Evolutionary conservation across 2,888 invertebrate genomes (phyloP).

Genomic region (Cheilosia soror): DNA sequence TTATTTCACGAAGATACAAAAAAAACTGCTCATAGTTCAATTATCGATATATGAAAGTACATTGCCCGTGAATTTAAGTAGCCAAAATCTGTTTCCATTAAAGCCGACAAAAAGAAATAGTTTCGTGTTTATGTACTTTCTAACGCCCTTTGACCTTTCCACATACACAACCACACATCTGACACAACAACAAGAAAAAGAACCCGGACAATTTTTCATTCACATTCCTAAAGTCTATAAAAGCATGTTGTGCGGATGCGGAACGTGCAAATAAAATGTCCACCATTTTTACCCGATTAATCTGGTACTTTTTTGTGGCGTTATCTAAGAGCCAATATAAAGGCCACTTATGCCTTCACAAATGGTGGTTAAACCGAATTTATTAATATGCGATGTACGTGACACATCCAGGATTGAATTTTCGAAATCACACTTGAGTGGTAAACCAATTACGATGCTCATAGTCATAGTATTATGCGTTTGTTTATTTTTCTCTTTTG

Average conservation of each 20-base stretch:
- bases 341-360: slow-evolving; percentile 15
- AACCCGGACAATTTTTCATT: background rate
- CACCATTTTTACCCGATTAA: slow-evolving; percentile 32
- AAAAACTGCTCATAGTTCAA: too few relatives aligned
- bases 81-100: too few relatives aligned
- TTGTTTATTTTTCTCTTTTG: background rate
- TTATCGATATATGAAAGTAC: too few relatives aligned
- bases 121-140: too few relatives aligned
- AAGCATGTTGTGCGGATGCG: slow-evolving; percentile 9
- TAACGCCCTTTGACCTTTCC: too few relatives aligned
- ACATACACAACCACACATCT: too few relatives aligned
- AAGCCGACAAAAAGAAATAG: too few relatives aligned
- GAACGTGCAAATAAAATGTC: slow-evolving; percentile 28
- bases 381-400: slow-evolving; percentile 25
- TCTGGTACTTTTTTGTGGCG: background rate
- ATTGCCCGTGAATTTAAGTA: too few relatives aligned
- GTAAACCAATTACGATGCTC: background rate
- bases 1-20: too few relatives aligned
- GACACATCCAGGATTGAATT: slow-evolving; percentile 21
- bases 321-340: slow-evolving; percentile 15
- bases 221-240: slow-evolving; percentile 30
- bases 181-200: background rate
- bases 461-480: too few relatives aligned
- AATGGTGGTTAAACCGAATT: slow-evolving; percentile 18
- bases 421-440: slow-evolving; percentile 10